Evolutionary conservation across 2,113 vertebrate species (phyloP).

Genomic region (Spilogale gracilis): DNA sequence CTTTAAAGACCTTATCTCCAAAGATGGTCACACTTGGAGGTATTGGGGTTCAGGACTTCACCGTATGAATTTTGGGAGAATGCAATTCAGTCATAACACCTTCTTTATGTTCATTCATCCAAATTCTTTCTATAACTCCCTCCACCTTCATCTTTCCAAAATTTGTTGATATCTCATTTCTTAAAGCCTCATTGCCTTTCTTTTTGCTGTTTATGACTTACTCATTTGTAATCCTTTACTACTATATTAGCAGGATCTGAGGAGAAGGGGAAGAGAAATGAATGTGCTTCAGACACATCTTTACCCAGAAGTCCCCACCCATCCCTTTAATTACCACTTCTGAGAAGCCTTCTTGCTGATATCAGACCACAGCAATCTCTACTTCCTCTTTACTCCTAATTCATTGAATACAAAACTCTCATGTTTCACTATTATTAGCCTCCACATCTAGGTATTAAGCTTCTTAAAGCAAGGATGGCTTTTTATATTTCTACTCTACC

Average conservation of each 20-base stretch:
- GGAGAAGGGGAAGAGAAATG: background rate
- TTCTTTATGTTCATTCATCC: background rate
- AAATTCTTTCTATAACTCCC: background rate
- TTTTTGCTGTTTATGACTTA: conserved; percentile 16
- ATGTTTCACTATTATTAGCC: background rate
- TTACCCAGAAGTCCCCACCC: background rate
- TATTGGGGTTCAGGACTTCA: background rate
- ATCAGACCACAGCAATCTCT: background rate
- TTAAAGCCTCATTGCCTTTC: background rate
- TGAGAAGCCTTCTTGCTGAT: background rate
- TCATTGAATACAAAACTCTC: background rate
- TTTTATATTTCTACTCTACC: conserved; percentile 49
- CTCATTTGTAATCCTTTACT: conserved; percentile 6
- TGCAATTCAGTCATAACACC: background rate
- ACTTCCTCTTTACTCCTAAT: background rate
- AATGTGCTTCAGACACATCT: background rate
- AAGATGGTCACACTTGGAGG: background rate
- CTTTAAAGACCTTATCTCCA: background rate
- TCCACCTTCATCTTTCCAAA: background rate
- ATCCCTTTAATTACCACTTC: background rate
- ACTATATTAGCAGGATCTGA: background rate
- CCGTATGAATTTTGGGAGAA: background rate
- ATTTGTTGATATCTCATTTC: background rate
- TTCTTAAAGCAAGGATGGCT: background rate
- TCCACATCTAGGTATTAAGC: background rate